A percentile compares a stretch with the other conserved stretches of the same genome.
These are phyloP conservation scores for Drosophila silvestris DNA, from an alignment of 2,888 invertebrate genomes.

Conservation along the genomic window DNA sequence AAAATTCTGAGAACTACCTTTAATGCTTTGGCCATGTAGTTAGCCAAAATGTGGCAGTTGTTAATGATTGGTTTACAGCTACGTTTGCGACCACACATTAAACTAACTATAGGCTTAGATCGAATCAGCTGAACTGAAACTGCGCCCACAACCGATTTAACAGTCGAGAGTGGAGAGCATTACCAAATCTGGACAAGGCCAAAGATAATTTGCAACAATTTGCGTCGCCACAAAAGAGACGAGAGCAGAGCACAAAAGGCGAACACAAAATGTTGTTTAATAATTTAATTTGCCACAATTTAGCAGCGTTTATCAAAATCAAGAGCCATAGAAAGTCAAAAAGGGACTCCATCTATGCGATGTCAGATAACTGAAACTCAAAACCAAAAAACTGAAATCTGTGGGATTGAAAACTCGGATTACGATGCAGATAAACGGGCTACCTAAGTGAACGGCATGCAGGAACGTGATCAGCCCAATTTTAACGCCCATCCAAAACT, in stretches of 20 bases:
- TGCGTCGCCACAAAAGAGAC: conserved; percentile 58
- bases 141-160: conserved; percentile 42
- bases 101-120: conserved; percentile 36
- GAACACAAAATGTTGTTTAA: conserved; percentile 78
- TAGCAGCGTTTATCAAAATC: conserved; percentile 84
- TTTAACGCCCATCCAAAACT: conserved; percentile 82
- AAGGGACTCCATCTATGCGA: conserved; percentile 34
- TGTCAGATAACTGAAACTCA: conserved; percentile 43
- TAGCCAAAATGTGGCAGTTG: conserved; percentile 15
- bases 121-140: conserved; percentile 14
- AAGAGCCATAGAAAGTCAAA: conserved; percentile 26
- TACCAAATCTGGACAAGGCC: conserved; percentile 79
- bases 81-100: conserved; percentile 41
- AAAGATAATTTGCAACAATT: conserved; percentile 81
- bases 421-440: conserved; percentile 76
- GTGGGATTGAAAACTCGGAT: conserved; percentile 69
- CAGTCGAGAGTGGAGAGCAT: conserved; percentile 22
- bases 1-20: background rate
- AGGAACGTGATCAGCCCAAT: conserved; percentile 84
- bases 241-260: conserved; percentile 52
- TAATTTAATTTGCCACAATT: conserved; percentile 85
- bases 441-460: conserved; percentile 77
- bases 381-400: conserved; percentile 30
- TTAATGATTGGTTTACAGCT: conserved; percentile 36
- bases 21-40: background rate